phyloP scores from a whole-genome alignment of 2,113 vertebrate genomes.

The Laticauda laticaudata region DNA sequence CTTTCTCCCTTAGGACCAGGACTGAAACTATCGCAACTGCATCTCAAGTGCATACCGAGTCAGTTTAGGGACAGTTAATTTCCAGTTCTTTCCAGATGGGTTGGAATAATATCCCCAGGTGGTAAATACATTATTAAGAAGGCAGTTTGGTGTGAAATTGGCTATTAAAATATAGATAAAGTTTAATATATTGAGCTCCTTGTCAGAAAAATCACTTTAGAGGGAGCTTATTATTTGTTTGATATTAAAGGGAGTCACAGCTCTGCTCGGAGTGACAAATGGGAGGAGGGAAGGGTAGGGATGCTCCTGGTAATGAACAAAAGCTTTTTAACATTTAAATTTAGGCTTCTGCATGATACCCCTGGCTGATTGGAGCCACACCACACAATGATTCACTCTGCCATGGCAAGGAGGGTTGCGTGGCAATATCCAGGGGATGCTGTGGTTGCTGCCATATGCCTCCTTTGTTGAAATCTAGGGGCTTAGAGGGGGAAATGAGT shows the following conservation, averaged over 20 bases:
- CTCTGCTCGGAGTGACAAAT: slow-evolving; percentile 79
- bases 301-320: slow-evolving; percentile 78
- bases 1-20: slow-evolving; percentile 60
- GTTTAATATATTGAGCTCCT: slow-evolving; percentile 86
- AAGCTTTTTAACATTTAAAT: slow-evolving; percentile 82
- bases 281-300: slow-evolving; percentile 56
- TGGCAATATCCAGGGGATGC: background rate
- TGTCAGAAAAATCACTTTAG: slow-evolving; percentile 86
- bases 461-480: background rate
- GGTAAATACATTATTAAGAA: slow-evolving; percentile 87
- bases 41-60: slow-evolving; percentile 73
- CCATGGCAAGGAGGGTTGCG: background rate
- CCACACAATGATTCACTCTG: background rate
- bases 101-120: slow-evolving; percentile 85
- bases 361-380: slow-evolving; percentile 38
- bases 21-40: slow-evolving; percentile 65
- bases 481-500: background rate
- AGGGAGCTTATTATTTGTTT: slow-evolving; percentile 85
- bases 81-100: slow-evolving; percentile 85
- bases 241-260: slow-evolving; percentile 85
- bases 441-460: background rate
- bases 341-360: slow-evolving; percentile 65
- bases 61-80: slow-evolving; percentile 84
- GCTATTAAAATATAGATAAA: slow-evolving; percentile 88
- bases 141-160: slow-evolving; percentile 88